Percentiles rank a stretch among this genome's conserved stretches.
Evolutionary conservation across 2,888 invertebrate species (phyloP).

Genomic region (Heliconius cydno): DNA sequence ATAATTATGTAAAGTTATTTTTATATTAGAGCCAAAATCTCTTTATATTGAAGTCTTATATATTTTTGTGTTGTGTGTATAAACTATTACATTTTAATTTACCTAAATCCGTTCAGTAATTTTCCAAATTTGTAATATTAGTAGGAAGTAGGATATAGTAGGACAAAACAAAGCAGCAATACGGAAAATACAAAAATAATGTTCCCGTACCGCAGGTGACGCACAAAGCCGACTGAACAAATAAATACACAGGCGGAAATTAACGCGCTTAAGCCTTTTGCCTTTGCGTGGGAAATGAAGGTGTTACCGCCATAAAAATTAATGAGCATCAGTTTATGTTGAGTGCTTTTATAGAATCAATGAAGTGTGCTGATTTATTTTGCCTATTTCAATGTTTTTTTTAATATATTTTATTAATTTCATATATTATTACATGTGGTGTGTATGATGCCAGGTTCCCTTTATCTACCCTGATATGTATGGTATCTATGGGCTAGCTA

Average conservation of each 20-base stretch:
- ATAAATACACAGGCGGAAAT: slow-evolving; percentile 29
- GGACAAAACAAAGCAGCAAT: background rate
- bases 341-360: background rate
- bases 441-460: no score
- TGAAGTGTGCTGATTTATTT: background rate
- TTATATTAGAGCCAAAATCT: no score
- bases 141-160: background rate
- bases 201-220: slow-evolving; percentile 20
- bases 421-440: no score
- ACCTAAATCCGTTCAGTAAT: no score
- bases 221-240: slow-evolving; percentile 19
- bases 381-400: background rate
- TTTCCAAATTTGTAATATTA: background rate
- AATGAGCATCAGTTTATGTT: background rate
- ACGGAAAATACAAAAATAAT: slow-evolving; percentile 18
- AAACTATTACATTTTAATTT: no score
- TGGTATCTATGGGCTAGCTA: no score
- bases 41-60: no score
- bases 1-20: no score
- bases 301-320: slow-evolving; percentile 19
- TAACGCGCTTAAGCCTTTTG: slow-evolving; percentile 6
- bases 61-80: no score
- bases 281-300: slow-evolving; percentile 16
- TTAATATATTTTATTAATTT: no score
- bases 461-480: no score